These are phyloP conservation scores for Dromaius novaehollandiae DNA, from an alignment of 2,113 vertebrate genomes.

Conservation along the genomic window DNA sequence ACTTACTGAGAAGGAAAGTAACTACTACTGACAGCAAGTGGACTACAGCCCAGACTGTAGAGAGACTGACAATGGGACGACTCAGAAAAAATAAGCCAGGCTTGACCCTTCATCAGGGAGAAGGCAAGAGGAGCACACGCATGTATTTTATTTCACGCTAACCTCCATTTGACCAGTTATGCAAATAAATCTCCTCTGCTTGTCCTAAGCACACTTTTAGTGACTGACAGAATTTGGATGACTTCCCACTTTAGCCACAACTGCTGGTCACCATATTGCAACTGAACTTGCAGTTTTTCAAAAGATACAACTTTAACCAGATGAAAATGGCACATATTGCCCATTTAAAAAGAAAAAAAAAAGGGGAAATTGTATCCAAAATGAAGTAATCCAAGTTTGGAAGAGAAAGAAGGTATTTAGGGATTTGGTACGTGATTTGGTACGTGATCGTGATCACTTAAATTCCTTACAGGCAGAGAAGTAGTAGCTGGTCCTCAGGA, in stretches of 20 bases:
- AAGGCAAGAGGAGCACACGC: background rate
- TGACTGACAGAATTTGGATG: background rate
- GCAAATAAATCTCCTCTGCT: constrained; percentile 32
- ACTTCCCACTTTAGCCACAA: background rate
- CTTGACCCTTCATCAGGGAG: background rate
- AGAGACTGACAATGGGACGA: constrained; percentile 18
- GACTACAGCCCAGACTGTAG: background rate
- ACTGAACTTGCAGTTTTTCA: background rate
- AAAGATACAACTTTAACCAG: background rate
- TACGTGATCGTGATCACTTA: background rate
- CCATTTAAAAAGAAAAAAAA: background rate
- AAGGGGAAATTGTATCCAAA: background rate
- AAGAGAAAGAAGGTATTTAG: background rate
- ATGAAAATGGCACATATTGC: background rate
- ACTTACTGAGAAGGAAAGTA: constrained; percentile 9
- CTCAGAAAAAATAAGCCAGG: constrained; percentile 43
- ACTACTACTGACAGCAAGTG: constrained; percentile 29
- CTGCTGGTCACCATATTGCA: background rate
- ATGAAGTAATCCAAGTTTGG: background rate
- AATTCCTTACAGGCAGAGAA: background rate
- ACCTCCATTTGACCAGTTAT: constrained; percentile 48
- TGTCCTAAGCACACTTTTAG: background rate
- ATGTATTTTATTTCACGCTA: constrained; percentile 47
- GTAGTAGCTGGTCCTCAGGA: background rate
- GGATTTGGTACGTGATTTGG: background rate